A percentile compares a stretch with the other conserved stretches of the same genome.
These are phyloP conservation scores for Oxystoma pomonae DNA, from an alignment of 2,888 invertebrate genomes.

Conservation along the genomic window DNA sequence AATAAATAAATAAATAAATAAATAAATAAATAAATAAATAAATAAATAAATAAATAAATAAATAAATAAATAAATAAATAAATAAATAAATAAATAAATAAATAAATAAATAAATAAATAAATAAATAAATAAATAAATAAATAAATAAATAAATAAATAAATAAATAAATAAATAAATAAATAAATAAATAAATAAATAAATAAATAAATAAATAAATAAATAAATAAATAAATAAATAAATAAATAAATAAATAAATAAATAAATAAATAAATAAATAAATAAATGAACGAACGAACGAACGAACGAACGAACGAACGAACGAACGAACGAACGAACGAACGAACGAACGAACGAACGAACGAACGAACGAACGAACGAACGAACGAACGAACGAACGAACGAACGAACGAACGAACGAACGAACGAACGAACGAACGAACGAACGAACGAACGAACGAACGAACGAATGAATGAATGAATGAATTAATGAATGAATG, in stretches of 20 bases:
- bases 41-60: too few relatives aligned
- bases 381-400: constrained; percentile 1
- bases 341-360: constrained; percentile 1
- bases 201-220: neutral
- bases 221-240: neutral
- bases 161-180: neutral
- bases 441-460: too few relatives aligned
- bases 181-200: neutral
- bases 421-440: constrained; percentile 1
- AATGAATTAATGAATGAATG: neutral
- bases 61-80: too few relatives aligned
- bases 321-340: constrained; percentile 1
- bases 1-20: too few relatives aligned
- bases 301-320: constrained; percentile 1
- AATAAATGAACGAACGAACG: too few relatives aligned
- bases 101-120: too few relatives aligned
- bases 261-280: too few relatives aligned
- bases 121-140: too few relatives aligned
- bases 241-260: neutral
- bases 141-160: neutral
- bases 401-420: constrained; percentile 1
- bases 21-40: too few relatives aligned
- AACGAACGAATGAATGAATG: too few relatives aligned
- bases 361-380: neutral
- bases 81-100: too few relatives aligned